Conservation (phyloP, 2,797 vertebrate species). For the Tapirus indicus region DNA sequence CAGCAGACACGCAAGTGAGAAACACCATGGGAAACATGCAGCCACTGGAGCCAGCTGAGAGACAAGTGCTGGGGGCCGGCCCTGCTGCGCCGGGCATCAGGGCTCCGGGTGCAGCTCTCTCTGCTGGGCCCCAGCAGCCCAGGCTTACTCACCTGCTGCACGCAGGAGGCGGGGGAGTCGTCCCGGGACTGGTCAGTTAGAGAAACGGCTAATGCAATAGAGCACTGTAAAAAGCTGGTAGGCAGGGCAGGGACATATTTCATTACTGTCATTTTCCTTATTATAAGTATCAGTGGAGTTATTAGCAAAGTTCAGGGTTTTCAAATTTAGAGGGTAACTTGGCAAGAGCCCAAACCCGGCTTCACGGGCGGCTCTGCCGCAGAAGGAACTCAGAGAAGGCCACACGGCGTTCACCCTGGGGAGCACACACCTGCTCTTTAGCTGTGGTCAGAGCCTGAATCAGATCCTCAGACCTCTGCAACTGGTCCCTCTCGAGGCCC, state of each 20-base stretch:
- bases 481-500: constrained; percentile 85
- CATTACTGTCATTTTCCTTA: not conserved
- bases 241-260: not conserved
- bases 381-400: not conserved
- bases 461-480: constrained; percentile 90
- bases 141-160: too few relatives aligned
- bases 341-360: not conserved
- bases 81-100: accelerated
- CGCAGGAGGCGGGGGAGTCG: too few relatives aligned
- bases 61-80: not conserved
- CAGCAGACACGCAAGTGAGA: accelerated
- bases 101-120: too few relatives aligned
- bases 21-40: not conserved
- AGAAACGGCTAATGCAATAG: accelerated
- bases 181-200: too few relatives aligned
- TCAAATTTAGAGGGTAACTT: not conserved
- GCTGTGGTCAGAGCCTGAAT: constrained; percentile 88
- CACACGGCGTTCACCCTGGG: not conserved
- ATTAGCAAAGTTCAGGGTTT: not conserved
- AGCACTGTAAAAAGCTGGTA: accelerated
- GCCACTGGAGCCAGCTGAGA: accelerated
- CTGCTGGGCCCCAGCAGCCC: accelerated
- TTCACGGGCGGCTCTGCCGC: accelerated
- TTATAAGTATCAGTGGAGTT: too few relatives aligned
- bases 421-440: constrained; percentile 90